Conservation (phyloP, 2,113 vertebrate species). For the Pterocles orientalis region DNA sequence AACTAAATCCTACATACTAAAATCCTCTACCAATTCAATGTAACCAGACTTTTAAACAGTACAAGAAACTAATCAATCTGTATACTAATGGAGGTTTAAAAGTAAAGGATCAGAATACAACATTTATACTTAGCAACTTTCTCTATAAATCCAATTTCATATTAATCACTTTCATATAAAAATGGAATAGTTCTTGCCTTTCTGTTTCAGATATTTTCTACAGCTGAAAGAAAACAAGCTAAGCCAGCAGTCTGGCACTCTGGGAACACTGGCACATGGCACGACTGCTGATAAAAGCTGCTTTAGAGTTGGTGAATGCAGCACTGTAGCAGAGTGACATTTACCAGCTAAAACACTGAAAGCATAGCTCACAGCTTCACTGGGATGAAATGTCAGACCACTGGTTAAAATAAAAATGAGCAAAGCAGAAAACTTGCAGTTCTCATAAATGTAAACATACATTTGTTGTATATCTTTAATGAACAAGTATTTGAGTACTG, state of each 20-base stretch:
- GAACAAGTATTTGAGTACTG: neutral
- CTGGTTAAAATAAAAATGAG: neutral
- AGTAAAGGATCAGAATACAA: neutral
- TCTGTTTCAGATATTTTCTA: conserved; percentile 17
- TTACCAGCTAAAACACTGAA: conserved; percentile 67
- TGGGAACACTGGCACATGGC: conserved; percentile 49
- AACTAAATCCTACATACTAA: neutral
- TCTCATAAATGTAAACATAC: neutral
- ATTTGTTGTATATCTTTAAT: neutral
- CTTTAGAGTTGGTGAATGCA: conserved; percentile 67
- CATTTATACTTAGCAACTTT: neutral
- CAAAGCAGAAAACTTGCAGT: conserved; percentile 10
- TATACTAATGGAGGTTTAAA: neutral
- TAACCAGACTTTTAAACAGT: neutral
- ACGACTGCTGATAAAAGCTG: conserved; percentile 64
- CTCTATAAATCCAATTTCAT: neutral
- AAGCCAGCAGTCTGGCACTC: conserved; percentile 3
- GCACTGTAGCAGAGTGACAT: conserved; percentile 71
- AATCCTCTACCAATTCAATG: neutral
- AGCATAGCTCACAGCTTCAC: conserved; percentile 36
- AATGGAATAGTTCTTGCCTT: neutral
- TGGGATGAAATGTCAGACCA: conserved; percentile 70
- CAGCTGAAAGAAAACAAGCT: conserved; percentile 25
- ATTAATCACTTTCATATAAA: neutral
- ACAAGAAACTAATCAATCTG: neutral